Conservation (phyloP, 2,888 invertebrate species). For the Pristionchus japonicus region DNA sequence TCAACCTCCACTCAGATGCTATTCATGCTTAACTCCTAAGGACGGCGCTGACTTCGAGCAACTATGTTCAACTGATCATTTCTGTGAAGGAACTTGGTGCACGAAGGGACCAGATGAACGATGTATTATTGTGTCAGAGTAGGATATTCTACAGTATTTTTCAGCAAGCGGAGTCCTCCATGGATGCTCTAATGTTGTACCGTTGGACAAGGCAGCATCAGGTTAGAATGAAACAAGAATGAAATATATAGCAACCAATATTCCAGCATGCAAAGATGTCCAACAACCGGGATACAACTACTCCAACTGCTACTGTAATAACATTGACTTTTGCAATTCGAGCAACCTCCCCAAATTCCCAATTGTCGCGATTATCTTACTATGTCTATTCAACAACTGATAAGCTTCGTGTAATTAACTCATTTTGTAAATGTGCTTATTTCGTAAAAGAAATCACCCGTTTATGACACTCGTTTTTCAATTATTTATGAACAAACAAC, state of each 20-base stretch:
- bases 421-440: background rate
- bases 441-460: background rate
- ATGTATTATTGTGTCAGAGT: conserved; percentile 19
- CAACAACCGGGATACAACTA: conserved; percentile 45
- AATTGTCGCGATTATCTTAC: background rate
- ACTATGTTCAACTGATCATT: conserved; percentile 49
- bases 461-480: conserved; percentile 27
- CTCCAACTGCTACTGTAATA: conserved; percentile 60
- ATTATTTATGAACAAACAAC: conserved; percentile 5
- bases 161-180: conserved; percentile 41
- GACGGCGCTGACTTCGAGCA: conserved; percentile 21
- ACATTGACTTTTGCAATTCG: conserved; percentile 59
- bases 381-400: background rate
- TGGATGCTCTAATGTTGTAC: conserved; percentile 19
- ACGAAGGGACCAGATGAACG: conserved; percentile 56
- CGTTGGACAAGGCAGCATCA: background rate
- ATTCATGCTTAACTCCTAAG: conserved; percentile 15
- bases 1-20: background rate
- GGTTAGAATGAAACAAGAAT: background rate
- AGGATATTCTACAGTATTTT: background rate
- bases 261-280: conserved; percentile 50
- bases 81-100: conserved; percentile 55
- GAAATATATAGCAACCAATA: background rate
- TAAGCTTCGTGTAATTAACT: background rate
- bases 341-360: too few species aligned